phyloP scores from a whole-genome alignment of 1,140 invertebrate genomes.

The Heliconius eleuchia region DNA sequence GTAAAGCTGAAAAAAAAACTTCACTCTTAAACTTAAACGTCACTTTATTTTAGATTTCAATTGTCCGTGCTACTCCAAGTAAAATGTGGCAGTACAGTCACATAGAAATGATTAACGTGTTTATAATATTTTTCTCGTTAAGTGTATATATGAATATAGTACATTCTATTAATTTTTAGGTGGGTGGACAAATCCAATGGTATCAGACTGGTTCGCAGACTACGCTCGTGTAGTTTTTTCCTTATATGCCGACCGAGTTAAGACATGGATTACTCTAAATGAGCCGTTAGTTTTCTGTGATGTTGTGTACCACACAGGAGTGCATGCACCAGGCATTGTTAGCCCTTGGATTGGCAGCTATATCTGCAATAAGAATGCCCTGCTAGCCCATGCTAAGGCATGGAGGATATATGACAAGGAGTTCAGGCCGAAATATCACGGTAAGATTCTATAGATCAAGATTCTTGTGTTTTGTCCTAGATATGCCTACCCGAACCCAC shows the following conservation, averaged over 20 bases:
- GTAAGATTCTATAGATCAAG: conserved; percentile 45
- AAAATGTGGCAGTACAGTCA: too few species aligned
- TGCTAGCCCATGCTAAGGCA: conserved; percentile 51
- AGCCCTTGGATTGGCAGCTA: conserved; percentile 55
- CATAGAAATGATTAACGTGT: too few species aligned
- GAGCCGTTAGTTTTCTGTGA: conserved; percentile 62
- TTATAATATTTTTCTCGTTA: too few species aligned
- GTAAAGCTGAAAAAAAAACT: too few species aligned
- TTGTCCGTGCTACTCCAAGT: too few species aligned
- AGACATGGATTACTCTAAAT: conserved; percentile 65
- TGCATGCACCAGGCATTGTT: conserved; percentile 71
- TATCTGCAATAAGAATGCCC: conserved; percentile 45
- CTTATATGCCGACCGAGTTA: conserved; percentile 74
- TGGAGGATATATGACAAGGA: conserved; percentile 48
- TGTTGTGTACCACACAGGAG: conserved; percentile 61
- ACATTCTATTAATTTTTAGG: conserved; percentile 61
- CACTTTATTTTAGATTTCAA: too few species aligned
- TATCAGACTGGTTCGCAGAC: conserved; percentile 74
- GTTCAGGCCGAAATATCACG: conserved; percentile 42
- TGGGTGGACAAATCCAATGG: conserved; percentile 81
- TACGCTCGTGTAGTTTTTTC: conserved; percentile 66
- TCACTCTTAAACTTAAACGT: too few species aligned
- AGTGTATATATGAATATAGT: background rate
- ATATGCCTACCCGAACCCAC: too few species aligned
- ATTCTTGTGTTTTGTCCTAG: too few species aligned